Conservation (phyloP, 2,113 vertebrate species). For the Ancistrus triradiatus region DNA sequence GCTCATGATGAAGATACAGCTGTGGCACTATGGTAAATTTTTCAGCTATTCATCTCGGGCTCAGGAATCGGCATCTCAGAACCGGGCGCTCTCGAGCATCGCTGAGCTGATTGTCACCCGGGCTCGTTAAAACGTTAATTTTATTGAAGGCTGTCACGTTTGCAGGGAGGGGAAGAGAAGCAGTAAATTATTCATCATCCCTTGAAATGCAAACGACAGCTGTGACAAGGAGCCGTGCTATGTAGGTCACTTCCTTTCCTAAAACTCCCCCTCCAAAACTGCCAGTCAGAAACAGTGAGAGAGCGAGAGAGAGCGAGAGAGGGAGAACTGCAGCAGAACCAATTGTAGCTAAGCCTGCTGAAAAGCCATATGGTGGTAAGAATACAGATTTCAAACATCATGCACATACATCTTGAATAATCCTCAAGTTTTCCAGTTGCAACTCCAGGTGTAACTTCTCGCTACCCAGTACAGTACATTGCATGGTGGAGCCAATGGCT, state of each 20-base stretch:
- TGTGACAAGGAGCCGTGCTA: conserved; percentile 45
- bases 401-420: conserved; percentile 20
- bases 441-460: conserved; percentile 17
- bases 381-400: conserved; percentile 28
- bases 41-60: conserved; percentile 29
- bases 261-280: conserved; percentile 23
- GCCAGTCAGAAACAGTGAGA: conserved; percentile 30
- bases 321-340: conserved; percentile 38
- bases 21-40: conserved; percentile 38
- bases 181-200: conserved; percentile 56
- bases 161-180: conserved; percentile 40
- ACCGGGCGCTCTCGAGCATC: conserved; percentile 39
- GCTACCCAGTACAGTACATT: background rate
- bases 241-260: conserved; percentile 53
- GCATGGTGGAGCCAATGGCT: too few species aligned
- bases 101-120: conserved; percentile 46
- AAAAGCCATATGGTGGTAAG: conserved; percentile 25
- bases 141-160: conserved; percentile 55
- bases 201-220: conserved; percentile 56
- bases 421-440: conserved; percentile 26
- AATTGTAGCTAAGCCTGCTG: conserved; percentile 32
- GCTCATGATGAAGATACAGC: conserved; percentile 42
- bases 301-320: conserved; percentile 24
- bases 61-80: conserved; percentile 30
- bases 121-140: conserved; percentile 53